phyloP scores from a whole-genome alignment of 2,888 invertebrate species.

The Microctonus aethiopoides region DNA sequence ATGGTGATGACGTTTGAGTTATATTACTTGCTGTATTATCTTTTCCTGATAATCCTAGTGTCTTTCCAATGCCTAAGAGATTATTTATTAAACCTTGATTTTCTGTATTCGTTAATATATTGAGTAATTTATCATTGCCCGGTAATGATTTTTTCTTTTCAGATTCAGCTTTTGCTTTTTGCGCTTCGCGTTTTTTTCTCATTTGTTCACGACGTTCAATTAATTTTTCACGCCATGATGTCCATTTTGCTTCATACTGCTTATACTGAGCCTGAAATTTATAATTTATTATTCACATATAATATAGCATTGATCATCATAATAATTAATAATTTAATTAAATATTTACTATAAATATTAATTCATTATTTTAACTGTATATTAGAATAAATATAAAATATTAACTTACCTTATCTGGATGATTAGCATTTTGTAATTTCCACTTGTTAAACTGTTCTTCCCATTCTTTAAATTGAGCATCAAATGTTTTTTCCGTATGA shows the following conservation, averaged over 20 bases:
- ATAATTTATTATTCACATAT: slow-evolving; percentile 22
- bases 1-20: slow-evolving; percentile 14
- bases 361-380: background rate
- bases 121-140: slow-evolving; percentile 63
- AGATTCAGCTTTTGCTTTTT: slow-evolving; percentile 56
- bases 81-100: slow-evolving; percentile 64
- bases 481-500: slow-evolving; percentile 85
- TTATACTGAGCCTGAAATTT: slow-evolving; percentile 73
- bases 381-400: background rate
- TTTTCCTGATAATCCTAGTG: slow-evolving; percentile 61
- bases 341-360: background rate
- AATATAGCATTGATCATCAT: background rate
- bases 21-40: slow-evolving; percentile 42
- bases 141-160: slow-evolving; percentile 60
- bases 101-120: slow-evolving; percentile 61
- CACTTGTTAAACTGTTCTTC: slow-evolving; percentile 91
- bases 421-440: slow-evolving; percentile 90
- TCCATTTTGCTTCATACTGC: slow-evolving; percentile 90
- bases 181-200: slow-evolving; percentile 74
- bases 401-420: slow-evolving; percentile 82
- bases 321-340: background rate
- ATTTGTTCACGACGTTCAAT: slow-evolving; percentile 85
- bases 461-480: slow-evolving; percentile 90
- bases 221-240: slow-evolving; percentile 82
- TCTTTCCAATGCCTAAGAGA: slow-evolving; percentile 63